These are phyloP conservation scores for Cecidostiba fungosa DNA, from an alignment of 2,888 invertebrate genomes.

Conservation along the genomic window DNA sequence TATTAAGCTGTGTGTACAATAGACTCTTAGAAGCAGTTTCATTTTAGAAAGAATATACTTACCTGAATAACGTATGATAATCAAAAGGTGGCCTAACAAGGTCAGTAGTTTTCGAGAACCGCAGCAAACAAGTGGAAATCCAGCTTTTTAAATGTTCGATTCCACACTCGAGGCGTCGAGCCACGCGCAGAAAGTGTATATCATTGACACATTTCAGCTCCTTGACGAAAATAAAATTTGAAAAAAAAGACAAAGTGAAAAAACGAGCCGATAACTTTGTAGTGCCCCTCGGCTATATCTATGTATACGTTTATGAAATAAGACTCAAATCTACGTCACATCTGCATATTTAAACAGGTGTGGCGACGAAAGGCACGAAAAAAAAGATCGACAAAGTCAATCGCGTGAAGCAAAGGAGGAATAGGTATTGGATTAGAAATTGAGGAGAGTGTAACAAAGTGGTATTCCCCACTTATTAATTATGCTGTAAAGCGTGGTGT, in stretches of 20 bases:
- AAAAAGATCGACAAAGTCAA: neutral
- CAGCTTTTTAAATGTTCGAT: neutral
- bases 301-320: neutral
- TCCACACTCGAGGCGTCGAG: neutral
- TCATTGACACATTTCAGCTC: neutral
- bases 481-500: neutral
- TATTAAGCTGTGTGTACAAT: neutral
- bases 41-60: neutral
- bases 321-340: slow-evolving; percentile 29
- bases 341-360: slow-evolving; percentile 52
- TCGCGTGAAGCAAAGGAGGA: neutral
- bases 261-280: neutral
- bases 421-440: neutral
- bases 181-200: neutral
- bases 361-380: slow-evolving; percentile 8
- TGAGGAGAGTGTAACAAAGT: neutral
- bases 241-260: neutral
- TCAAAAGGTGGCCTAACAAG: neutral
- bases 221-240: slow-evolving; percentile 1
- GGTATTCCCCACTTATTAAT: neutral
- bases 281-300: neutral
- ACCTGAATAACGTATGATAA: neutral
- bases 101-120: neutral
- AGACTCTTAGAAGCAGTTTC: neutral
- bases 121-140: neutral